Evolutionary conservation across 2,113 vertebrate genomes (phyloP).

Genomic region (Stigmatopora nigra): DNA sequence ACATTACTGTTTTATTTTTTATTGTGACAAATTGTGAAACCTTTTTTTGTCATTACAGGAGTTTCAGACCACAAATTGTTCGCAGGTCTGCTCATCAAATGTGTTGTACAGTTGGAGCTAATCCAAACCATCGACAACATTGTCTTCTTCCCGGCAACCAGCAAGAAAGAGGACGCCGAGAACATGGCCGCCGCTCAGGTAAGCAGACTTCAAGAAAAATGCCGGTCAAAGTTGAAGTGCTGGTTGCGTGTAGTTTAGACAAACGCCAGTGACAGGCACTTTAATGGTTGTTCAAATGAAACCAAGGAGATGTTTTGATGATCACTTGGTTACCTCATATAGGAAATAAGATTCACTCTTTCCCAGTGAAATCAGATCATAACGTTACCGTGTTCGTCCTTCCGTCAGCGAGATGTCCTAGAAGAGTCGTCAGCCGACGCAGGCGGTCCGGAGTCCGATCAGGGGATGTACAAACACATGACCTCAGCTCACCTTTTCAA

Average conservation of each 20-base stretch:
- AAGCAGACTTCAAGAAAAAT: background rate
- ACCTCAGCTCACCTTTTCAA: conserved; percentile 91
- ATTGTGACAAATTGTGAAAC: too few species aligned
- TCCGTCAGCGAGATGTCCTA: conserved; percentile 75
- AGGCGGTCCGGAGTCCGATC: conserved; percentile 69
- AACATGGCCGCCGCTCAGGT: conserved; percentile 97
- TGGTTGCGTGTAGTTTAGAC: too few species aligned
- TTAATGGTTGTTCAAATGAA: too few species aligned
- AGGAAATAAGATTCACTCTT: too few species aligned
- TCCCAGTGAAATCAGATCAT: too few species aligned
- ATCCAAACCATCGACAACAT: conserved; percentile 98
- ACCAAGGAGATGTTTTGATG: too few species aligned
- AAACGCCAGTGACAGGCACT: too few species aligned
- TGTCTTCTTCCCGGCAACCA: conserved; percentile 92
- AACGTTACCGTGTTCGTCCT: background rate
- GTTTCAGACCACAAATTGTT: conserved; percentile 88
- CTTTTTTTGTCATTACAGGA: conserved; percentile 37
- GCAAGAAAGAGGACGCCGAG: conserved; percentile 96
- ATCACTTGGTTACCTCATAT: too few species aligned
- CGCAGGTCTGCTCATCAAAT: conserved; percentile 93
- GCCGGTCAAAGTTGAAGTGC: background rate
- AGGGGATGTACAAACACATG: conserved; percentile 91
- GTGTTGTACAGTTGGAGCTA: conserved; percentile 92
- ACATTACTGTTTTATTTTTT: background rate
- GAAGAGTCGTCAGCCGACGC: conserved; percentile 65